Conservation (phyloP, 2,113 vertebrate genomes). For the Malaclemys terrapin region DNA sequence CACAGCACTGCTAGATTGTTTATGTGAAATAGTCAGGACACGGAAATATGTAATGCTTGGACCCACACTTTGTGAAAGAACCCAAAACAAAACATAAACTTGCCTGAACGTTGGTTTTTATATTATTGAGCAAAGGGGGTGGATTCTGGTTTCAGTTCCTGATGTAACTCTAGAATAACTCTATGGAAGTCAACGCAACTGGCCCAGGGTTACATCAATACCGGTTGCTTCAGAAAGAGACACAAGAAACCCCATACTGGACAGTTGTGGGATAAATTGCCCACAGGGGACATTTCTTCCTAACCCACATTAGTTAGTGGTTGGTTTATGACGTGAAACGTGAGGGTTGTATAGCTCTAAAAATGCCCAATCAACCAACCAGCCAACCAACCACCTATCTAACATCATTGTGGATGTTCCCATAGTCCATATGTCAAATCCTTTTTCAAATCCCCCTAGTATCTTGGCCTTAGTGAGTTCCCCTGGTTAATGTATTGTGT, state of each 20-base stretch:
- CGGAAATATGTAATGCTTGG: neutral
- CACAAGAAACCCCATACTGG: neutral
- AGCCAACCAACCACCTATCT: neutral
- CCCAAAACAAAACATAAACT: neutral
- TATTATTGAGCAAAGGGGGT: neutral
- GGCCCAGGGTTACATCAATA: neutral
- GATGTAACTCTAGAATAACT: neutral
- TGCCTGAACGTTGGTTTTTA: rapidly evolving
- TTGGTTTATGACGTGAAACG: neutral
- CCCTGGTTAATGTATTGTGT: neutral
- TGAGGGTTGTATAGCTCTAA: neutral
- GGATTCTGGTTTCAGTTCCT: neutral
- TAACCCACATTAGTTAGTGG: neutral
- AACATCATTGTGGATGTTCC: neutral
- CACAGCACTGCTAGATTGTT: neutral
- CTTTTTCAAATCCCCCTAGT: neutral
- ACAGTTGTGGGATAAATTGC: neutral
- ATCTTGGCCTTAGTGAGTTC: neutral
- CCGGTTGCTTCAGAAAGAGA: neutral
- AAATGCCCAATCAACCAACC: neutral
- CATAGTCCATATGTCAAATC: neutral
- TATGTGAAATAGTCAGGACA: neutral
- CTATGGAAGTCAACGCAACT: neutral
- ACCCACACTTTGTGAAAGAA: neutral
- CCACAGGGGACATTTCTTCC: neutral